phyloP scores from a whole-genome alignment of 2,888 invertebrate species.

The Ichneumoninae sp. region DNA sequence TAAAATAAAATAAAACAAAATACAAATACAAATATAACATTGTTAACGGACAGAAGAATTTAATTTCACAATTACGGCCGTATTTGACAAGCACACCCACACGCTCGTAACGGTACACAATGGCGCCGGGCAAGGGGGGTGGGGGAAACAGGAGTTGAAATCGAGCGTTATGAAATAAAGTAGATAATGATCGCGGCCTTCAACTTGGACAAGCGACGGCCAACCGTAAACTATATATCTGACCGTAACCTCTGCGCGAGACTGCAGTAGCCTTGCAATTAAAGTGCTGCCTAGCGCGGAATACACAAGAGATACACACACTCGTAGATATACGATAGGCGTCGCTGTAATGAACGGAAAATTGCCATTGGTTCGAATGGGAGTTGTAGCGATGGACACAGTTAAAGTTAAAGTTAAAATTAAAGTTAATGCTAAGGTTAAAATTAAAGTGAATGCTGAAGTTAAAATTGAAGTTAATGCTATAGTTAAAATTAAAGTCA shows the following conservation, averaged over 20 bases:
- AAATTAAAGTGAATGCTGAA: too few relatives aligned
- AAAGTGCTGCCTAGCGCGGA: slow-evolving; percentile 9
- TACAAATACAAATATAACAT: neutral
- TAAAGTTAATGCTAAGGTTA: too few relatives aligned
- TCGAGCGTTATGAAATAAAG: slow-evolving; percentile 57
- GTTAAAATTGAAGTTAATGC: too few relatives aligned
- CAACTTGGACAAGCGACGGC: slow-evolving; percentile 54
- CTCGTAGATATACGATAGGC: neutral
- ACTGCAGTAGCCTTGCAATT: slow-evolving; percentile 37
- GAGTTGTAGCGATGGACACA: neutral
- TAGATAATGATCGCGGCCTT: slow-evolving; percentile 62
- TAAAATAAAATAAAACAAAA: neutral
- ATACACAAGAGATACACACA: slow-evolving; percentile 1
- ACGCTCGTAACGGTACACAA: slow-evolving; percentile 16
- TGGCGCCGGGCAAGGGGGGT: neutral
- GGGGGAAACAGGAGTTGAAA: slow-evolving; percentile 35
- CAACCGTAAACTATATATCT: slow-evolving; percentile 30
- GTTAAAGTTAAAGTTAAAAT: neutral
- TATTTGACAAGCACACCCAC: neutral
- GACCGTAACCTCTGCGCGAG: slow-evolving; percentile 59
- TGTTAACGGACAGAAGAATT: neutral
- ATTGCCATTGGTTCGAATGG: neutral
- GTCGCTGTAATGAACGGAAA: neutral
- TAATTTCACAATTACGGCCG: neutral
- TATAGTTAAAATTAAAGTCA: too few relatives aligned